Percentiles rank a stretch among this genome's conserved stretches.
phyloP scores from a whole-genome alignment of 2,888 invertebrate genomes.

The Galerucella pusilla region DNA sequence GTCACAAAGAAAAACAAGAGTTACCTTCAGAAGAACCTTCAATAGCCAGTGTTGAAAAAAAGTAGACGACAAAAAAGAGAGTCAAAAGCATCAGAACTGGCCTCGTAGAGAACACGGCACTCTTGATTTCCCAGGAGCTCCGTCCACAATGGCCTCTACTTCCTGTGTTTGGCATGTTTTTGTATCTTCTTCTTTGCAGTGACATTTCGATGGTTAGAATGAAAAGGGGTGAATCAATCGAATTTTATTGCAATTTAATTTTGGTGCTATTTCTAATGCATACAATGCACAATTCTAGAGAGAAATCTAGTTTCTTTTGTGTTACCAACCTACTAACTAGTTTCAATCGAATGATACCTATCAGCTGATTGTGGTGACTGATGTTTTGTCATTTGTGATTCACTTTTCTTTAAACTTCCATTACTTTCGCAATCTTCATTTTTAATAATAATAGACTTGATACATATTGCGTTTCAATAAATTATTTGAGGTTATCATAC shows the following conservation, averaged over 20 bases:
- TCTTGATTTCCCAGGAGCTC: constrained; percentile 57
- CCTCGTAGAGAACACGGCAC: constrained; percentile 32
- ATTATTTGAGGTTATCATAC: no score
- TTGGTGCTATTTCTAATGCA: no score
- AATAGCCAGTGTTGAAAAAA: constrained; percentile 18
- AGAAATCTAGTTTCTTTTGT: no score
- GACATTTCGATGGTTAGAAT: not conserved
- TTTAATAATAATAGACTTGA: no score
- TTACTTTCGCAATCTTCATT: no score
- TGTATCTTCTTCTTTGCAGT: constrained; percentile 25
- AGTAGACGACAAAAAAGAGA: not conserved
- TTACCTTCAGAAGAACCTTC: constrained; percentile 16
- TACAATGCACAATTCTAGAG: no score
- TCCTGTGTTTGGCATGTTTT: constrained; percentile 24
- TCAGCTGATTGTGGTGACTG: no score
- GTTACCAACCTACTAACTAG: no score
- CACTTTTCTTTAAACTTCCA: no score
- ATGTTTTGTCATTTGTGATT: no score
- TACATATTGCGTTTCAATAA: no score
- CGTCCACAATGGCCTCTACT: constrained; percentile 50
- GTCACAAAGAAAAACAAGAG: constrained; percentile 11
- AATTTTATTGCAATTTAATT: not conserved
- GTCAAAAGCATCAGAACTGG: constrained; percentile 5
- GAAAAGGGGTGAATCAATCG: not conserved
- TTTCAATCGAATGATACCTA: no score